A percentile compares a stretch with the other conserved stretches of the same genome.
Evolutionary conservation across 2,888 invertebrate species (phyloP).

Genomic region (Synanthedon andrenaeformis): DNA sequence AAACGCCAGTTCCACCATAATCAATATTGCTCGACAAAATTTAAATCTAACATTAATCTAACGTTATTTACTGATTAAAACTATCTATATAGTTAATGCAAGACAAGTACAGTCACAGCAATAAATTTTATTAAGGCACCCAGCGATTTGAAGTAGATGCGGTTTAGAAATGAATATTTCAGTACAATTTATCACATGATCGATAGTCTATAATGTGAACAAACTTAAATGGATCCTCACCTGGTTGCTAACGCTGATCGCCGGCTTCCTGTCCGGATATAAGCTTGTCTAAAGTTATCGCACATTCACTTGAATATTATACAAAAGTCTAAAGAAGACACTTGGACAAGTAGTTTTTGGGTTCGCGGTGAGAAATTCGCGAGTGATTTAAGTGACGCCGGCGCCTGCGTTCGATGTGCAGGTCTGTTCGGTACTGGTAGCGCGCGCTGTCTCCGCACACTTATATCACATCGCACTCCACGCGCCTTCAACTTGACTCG

Average conservation of each 20-base stretch:
- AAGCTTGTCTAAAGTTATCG: slow-evolving; percentile 30
- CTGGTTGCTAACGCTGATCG: slow-evolving; percentile 22
- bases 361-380: slow-evolving; percentile 10
- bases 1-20: too few species aligned
- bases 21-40: too few species aligned
- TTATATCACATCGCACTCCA: slow-evolving; percentile 60
- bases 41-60: too few species aligned
- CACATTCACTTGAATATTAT: slow-evolving; percentile 49
- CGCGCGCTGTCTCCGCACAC: slow-evolving; percentile 47
- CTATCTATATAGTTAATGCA: too few species aligned
- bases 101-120: too few species aligned
- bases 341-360: slow-evolving; percentile 21
- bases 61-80: too few species aligned
- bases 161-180: not conserved
- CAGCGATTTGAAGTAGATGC: not conserved
- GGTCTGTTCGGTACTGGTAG: slow-evolving; percentile 55
- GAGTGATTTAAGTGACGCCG: slow-evolving; percentile 22
- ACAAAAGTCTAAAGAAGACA: slow-evolving; percentile 16
- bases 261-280: slow-evolving; percentile 23
- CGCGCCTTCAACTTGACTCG: slow-evolving; percentile 62
- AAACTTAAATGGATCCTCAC: slow-evolving; percentile 25
- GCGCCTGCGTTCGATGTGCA: slow-evolving; percentile 42
- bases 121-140: too few species aligned
- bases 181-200: slow-evolving; percentile 38
- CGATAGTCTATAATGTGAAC: slow-evolving; percentile 4